Percentiles rank a stretch among this genome's conserved stretches.
phyloP scores from a whole-genome alignment of 2,113 vertebrate species.

The Electrona antarctica region DNA sequence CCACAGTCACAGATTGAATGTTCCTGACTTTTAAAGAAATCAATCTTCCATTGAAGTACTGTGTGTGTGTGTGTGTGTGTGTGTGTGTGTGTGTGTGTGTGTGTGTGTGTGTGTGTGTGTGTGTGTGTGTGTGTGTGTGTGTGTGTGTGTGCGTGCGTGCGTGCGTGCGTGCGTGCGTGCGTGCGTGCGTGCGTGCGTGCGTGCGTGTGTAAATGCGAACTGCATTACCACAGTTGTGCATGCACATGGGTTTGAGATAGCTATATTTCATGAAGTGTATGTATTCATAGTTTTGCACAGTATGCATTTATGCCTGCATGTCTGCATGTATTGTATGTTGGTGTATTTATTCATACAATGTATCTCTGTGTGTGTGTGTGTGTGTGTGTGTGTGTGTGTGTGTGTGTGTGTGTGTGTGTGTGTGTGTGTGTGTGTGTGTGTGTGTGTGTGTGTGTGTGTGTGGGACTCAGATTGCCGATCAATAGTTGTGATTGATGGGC shows the following conservation, averaged over 20 bases:
- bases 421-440: not conserved
- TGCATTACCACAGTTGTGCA: too few relatives aligned
- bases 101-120: conserved; percentile 2
- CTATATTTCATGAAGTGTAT: too few relatives aligned
- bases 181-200: conserved; percentile 8
- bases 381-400: not conserved
- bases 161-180: not conserved
- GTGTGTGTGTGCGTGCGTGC: not conserved
- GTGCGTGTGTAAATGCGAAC: not conserved
- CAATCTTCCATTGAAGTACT: conserved; percentile 62
- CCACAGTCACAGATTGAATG: conserved; percentile 63
- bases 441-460: not conserved
- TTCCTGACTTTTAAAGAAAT: conserved; percentile 67
- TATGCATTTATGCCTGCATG: too few relatives aligned
- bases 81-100: conserved; percentile 15
- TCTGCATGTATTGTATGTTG: too few relatives aligned
- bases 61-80: conserved; percentile 13
- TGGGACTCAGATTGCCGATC: conserved; percentile 54
- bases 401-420: not conserved
- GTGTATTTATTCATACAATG: too few relatives aligned
- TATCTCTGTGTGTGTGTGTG: not conserved
- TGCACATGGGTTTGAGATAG: too few relatives aligned
- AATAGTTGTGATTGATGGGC: conserved; percentile 66
- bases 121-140: not conserved
- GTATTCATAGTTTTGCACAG: too few relatives aligned